These are phyloP conservation scores for Drosophila kikkawai DNA, from an alignment of 1,140 invertebrate species.

Conservation along the genomic window DNA sequence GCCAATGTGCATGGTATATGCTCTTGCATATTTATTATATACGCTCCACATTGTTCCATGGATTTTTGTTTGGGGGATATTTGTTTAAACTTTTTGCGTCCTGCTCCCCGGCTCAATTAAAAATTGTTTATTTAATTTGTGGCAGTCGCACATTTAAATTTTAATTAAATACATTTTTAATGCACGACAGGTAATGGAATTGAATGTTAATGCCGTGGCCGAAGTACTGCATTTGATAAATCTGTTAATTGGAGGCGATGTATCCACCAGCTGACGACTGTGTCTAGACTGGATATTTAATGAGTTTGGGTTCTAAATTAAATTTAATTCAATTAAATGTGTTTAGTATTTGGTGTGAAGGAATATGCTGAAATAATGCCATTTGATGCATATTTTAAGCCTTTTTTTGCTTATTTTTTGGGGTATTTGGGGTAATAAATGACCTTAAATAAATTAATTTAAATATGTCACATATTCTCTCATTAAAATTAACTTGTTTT, in stretches of 20 bases:
- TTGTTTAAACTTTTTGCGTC: conserved; percentile 72
- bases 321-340: conserved; percentile 8
- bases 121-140: conserved; percentile 81
- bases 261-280: conserved; percentile 15
- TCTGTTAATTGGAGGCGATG: conserved; percentile 45
- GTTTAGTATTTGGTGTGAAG: background rate
- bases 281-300: conserved; percentile 29
- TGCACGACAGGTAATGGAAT: conserved; percentile 56
- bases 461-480: background rate
- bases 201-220: conserved; percentile 42
- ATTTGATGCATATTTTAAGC: background rate
- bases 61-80: conserved; percentile 44
- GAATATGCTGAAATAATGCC: background rate
- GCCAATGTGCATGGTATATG: conserved; percentile 51
- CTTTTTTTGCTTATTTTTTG: background rate
- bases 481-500: background rate
- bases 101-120: conserved; percentile 65
- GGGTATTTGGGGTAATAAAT: background rate
- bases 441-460: background rate
- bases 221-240: conserved; percentile 48
- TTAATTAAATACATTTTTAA: conserved; percentile 78
- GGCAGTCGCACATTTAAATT: conserved; percentile 75
- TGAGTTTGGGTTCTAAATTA: background rate
- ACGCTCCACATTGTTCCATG: conserved; percentile 37
- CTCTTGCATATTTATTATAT: conserved; percentile 34